These are phyloP conservation scores for Podilymbus podiceps DNA, from an alignment of 2,113 vertebrate species.

Conservation along the genomic window DNA sequence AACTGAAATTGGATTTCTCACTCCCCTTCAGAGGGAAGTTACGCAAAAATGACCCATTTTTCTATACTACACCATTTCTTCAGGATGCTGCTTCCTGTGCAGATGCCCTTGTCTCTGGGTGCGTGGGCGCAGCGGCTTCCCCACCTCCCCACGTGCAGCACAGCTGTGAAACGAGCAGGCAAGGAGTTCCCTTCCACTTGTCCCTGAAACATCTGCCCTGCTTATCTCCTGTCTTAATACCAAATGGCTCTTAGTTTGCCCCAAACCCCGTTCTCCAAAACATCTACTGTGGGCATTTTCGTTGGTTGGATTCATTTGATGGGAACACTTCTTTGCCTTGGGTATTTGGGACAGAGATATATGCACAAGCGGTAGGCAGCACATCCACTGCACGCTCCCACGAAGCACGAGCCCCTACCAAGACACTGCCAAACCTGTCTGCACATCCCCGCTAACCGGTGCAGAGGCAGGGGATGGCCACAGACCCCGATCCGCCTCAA, in stretches of 20 bases:
- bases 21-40: neutral
- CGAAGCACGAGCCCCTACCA: neutral
- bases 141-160: neutral
- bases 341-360: neutral
- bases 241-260: neutral
- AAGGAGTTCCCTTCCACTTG: neutral
- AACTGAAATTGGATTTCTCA: neutral
- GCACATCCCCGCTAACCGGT: neutral
- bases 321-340: neutral
- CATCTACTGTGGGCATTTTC: neutral
- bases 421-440: neutral
- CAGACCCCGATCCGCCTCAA: neutral
- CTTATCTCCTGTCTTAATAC: neutral
- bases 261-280: neutral
- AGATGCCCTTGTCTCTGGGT: neutral
- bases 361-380: accelerated
- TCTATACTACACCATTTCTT: neutral
- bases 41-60: neutral
- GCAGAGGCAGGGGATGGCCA: neutral
- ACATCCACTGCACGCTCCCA: neutral
- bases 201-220: neutral
- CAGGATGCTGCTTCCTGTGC: neutral
- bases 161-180: neutral
- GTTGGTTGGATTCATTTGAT: neutral
- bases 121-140: neutral